Percentiles rank a stretch among this genome's conserved stretches.
phyloP scores from a whole-genome alignment of 2,113 vertebrate genomes.

The Orientallactaga bullata region DNA sequence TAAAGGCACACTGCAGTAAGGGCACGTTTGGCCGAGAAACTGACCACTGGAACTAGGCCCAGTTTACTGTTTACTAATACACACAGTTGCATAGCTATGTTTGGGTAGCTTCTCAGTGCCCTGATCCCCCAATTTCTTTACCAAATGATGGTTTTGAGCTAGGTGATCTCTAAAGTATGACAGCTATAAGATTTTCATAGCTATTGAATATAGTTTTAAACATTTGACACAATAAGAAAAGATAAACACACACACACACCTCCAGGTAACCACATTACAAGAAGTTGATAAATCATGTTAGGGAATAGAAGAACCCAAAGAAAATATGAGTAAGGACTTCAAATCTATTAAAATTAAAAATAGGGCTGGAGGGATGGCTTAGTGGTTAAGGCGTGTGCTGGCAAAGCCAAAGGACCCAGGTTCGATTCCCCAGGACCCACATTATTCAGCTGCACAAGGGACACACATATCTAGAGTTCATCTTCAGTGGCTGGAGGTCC shows the following conservation, averaged over 20 bases:
- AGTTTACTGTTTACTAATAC: neutral
- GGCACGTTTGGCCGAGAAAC: neutral
- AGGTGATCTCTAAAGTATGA: neutral
- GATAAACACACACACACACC: neutral
- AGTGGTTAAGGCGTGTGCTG: too few species aligned
- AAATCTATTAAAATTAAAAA: conserved; percentile 38
- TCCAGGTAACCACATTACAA: neutral
- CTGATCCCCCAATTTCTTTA: neutral
- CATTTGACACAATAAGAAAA: neutral
- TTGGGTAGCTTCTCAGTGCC: neutral
- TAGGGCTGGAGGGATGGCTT: too few species aligned
- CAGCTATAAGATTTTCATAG: neutral
- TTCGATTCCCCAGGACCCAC: too few species aligned
- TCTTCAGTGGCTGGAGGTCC: too few species aligned
- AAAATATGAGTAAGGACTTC: neutral
- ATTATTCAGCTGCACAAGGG: too few species aligned
- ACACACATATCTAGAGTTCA: too few species aligned
- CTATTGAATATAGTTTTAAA: neutral
- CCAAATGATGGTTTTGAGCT: neutral
- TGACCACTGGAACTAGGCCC: neutral
- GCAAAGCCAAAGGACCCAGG: too few species aligned
- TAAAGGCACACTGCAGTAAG: conserved; percentile 17
- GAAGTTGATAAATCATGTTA: conserved; percentile 10
- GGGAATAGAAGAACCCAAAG: neutral
- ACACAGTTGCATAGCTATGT: neutral